Conservation (phyloP, 2,888 invertebrate genomes). For the Anoplius nigerrimus region DNA sequence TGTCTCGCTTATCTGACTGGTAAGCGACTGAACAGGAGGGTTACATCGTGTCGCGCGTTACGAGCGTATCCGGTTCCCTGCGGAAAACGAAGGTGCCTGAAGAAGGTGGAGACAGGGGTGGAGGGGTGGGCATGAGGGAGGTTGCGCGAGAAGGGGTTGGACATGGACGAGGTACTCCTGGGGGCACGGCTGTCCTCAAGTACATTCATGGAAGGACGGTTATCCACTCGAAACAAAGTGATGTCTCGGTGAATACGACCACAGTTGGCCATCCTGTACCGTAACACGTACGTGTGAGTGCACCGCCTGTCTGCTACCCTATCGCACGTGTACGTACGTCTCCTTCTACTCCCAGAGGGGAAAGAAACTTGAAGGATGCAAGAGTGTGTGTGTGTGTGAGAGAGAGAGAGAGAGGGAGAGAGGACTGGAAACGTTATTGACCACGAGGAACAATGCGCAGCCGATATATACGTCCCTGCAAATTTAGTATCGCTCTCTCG, state of each 20-base stretch:
- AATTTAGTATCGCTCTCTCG: background rate
- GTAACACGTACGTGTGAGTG: too few species aligned
- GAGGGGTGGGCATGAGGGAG: background rate
- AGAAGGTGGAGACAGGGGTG: background rate
- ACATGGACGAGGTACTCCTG: slow-evolving; percentile 1
- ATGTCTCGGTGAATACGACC: background rate
- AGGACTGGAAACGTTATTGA: background rate
- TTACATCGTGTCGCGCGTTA: background rate
- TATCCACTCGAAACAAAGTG: slow-evolving; percentile 13
- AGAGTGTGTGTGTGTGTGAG: too few species aligned
- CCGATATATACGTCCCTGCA: background rate
- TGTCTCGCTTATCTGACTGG: slow-evolving; percentile 44
- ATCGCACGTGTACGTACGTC: slow-evolving; percentile 1
- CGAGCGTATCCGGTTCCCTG: too few species aligned
- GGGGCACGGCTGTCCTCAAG: slow-evolving; percentile 5
- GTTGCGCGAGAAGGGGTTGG: background rate
- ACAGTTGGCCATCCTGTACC: too few species aligned
- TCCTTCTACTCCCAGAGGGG: background rate
- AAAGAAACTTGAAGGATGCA: slow-evolving; percentile 4
- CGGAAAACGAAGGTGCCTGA: background rate
- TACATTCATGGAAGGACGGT: slow-evolving; percentile 11
- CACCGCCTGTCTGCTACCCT: background rate
- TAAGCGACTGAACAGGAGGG: slow-evolving; percentile 19
- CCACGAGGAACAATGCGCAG: background rate
- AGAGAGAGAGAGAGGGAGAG: background rate